These are phyloP conservation scores for Microcebus ravelobensis DNA, from an alignment of 2,113 vertebrate species.

Conservation along the genomic window DNA sequence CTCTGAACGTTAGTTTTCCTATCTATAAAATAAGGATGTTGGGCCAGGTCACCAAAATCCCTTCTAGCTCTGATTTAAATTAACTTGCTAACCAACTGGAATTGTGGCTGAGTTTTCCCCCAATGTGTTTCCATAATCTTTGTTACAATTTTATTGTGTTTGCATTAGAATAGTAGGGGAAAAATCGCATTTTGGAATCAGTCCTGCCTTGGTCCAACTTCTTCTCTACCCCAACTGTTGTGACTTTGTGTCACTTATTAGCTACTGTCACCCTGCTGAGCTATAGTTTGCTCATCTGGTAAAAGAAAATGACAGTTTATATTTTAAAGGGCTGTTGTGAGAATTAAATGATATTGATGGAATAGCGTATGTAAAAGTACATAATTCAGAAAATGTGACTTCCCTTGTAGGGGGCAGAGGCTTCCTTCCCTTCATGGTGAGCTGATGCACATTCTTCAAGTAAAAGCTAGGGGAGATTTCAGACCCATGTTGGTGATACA, in stretches of 20 bases:
- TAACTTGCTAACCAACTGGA: neutral
- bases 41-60: neutral
- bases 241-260: neutral
- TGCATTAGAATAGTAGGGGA: neutral
- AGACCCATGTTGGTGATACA: neutral
- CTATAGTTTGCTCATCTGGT: neutral
- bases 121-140: neutral
- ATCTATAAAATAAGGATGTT: neutral
- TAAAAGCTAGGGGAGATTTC: neutral
- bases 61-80: neutral
- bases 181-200: neutral
- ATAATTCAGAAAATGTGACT: slow-evolving; percentile 32
- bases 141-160: neutral
- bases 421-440: neutral
- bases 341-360: neutral
- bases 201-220: neutral
- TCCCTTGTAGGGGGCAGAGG: neutral
- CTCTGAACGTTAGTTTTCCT: neutral
- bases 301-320: neutral
- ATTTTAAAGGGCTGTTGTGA: neutral
- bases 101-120: neutral
- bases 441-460: neutral
- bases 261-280: neutral
- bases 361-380: neutral
- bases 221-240: neutral